A percentile compares a stretch with the other conserved stretches of the same genome.
Evolutionary conservation across 35 echinoderm and acorn worm genomes (phyloP).

Genomic region (Apostichopus japonicus): DNA sequence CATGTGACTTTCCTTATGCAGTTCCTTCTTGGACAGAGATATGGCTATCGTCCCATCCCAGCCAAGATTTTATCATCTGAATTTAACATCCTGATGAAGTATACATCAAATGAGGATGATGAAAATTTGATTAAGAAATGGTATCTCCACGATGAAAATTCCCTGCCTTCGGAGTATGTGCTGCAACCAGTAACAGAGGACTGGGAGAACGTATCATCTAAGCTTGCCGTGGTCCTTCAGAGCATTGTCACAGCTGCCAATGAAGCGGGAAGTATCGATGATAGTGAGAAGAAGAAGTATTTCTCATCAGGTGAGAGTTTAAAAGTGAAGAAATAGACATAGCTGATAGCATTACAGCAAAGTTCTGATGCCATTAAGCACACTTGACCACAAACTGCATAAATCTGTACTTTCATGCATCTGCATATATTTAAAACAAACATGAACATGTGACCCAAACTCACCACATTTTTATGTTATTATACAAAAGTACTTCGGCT

Average conservation of each 20-base stretch:
- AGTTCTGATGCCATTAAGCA: no score
- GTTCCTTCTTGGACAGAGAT: slow-evolving; percentile 91
- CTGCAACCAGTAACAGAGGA: slow-evolving; percentile 82
- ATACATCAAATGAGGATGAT: slow-evolving; percentile 33
- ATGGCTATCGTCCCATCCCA: slow-evolving; percentile 89
- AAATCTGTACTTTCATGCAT: no score
- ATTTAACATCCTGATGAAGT: slow-evolving; percentile 65
- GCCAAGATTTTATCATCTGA: slow-evolving; percentile 68
- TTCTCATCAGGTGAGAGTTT: slow-evolving; percentile 82
- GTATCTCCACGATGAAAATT: slow-evolving; percentile 74
- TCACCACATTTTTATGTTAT: no score
- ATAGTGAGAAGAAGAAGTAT: slow-evolving; percentile 62
- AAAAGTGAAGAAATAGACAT: background rate
- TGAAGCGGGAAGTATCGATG: slow-evolving; percentile 49
- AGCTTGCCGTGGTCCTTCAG: slow-evolving; percentile 61
- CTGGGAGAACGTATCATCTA: slow-evolving; percentile 64
- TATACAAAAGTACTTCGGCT: no score
- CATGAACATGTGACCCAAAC: no score
- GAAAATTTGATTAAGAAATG: slow-evolving; percentile 39
- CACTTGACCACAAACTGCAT: no score
- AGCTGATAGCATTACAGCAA: no score
- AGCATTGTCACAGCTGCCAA: slow-evolving; percentile 50
- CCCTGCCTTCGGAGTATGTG: slow-evolving; percentile 73
- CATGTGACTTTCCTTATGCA: background rate
- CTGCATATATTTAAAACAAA: no score